Evolutionary conservation across 2,113 vertebrate genomes (phyloP).

Genomic region (Aix galericulata): DNA sequence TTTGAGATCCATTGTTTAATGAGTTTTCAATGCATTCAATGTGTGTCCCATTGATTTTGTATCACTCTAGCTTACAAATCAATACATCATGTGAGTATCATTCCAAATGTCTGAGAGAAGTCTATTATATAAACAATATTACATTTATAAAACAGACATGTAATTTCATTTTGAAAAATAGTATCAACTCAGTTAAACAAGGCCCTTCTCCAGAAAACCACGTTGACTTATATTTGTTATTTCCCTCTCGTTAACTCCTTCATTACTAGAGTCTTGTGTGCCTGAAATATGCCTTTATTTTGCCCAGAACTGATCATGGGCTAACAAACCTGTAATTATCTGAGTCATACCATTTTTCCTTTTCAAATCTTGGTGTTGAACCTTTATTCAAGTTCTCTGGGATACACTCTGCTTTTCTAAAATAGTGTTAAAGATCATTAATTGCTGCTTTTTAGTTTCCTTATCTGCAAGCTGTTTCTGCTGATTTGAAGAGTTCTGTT

Average conservation of each 20-base stretch:
- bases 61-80: conserved; percentile 9
- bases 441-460: background rate
- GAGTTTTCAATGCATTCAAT: background rate
- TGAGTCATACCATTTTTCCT: background rate
- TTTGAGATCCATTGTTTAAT: conserved; percentile 7
- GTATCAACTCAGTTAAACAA: background rate
- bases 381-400: background rate
- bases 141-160: background rate
- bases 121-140: background rate
- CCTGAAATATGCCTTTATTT: background rate
- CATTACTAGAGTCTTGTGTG: background rate
- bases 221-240: background rate
- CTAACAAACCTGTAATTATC: background rate
- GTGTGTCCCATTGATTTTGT: conserved; percentile 42
- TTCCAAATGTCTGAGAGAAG: background rate
- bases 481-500: background rate
- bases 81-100: background rate
- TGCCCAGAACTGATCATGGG: background rate
- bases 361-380: background rate
- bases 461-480: background rate
- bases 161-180: conserved; percentile 7
- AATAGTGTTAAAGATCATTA: background rate
- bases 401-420: background rate
- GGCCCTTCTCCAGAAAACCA: background rate
- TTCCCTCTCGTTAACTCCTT: background rate